phyloP scores from a whole-genome alignment of 2,888 invertebrate genomes.

The Diplolepis rosae region DNA sequence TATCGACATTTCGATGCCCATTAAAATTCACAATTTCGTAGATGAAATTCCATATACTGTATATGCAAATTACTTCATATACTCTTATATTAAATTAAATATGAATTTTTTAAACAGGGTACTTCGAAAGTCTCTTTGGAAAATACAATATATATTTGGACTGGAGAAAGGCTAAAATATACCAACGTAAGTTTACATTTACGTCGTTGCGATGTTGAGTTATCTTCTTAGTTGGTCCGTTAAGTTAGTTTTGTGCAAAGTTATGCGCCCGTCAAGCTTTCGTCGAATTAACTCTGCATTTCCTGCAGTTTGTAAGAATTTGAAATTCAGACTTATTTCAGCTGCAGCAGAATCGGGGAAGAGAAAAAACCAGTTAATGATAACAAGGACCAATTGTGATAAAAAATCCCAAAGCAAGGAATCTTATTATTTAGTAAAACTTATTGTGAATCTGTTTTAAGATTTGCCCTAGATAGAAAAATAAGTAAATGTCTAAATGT shows the following conservation, averaged over 20 bases:
- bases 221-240: conserved; percentile 44
- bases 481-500: neutral
- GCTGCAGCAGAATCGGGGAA: conserved; percentile 45
- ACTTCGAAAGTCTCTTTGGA: too few species aligned
- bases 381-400: conserved; percentile 50
- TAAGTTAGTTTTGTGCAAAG: conserved; percentile 52
- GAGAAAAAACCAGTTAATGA: conserved; percentile 45
- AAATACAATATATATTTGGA: too few species aligned
- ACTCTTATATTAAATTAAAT: too few species aligned
- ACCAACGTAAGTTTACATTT: conserved; percentile 47
- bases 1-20: too few species aligned
- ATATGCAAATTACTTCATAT: too few species aligned
- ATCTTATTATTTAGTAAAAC: conserved; percentile 50
- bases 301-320: conserved; percentile 45
- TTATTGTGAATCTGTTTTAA: conserved; percentile 27
- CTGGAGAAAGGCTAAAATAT: conserved; percentile 41
- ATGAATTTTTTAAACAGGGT: too few species aligned
- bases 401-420: conserved; percentile 46
- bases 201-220: conserved; percentile 47
- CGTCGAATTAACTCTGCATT: conserved; percentile 52
- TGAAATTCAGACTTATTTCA: conserved; percentile 29
- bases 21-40: too few species aligned
- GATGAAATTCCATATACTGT: too few species aligned
- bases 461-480: neutral
- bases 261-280: conserved; percentile 50